Percentiles rank a stretch among this genome's conserved stretches.
phyloP scores from a whole-genome alignment of 2,797 vertebrate species.

The Trachurus trachurus region DNA sequence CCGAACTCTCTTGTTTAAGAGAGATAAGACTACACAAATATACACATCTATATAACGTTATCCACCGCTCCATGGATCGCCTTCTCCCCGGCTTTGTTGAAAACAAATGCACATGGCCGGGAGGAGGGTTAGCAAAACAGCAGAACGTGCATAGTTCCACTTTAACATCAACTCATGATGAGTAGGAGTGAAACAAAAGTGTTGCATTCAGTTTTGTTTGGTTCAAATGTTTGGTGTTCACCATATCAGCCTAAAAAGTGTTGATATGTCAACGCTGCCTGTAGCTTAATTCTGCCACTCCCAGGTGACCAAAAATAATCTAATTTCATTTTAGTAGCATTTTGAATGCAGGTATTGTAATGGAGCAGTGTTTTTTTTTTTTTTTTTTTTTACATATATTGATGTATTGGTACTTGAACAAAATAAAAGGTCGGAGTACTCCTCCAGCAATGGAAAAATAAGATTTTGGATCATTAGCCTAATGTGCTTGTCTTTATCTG shows the following conservation, averaged over 20 bases:
- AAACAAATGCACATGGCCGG: no score
- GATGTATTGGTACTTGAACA: not conserved
- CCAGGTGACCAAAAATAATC: not conserved
- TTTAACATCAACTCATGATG: no score
- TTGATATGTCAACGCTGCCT: not conserved
- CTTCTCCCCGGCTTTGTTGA: no score
- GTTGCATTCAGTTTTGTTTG: no score
- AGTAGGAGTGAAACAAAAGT: no score
- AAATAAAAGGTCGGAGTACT: not conserved
- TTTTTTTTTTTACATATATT: not conserved
- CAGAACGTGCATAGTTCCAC: no score
- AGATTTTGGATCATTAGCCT: not conserved
- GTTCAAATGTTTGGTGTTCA: not conserved
- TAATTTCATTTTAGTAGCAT: not conserved
- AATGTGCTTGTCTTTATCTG: not conserved
- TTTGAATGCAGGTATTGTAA: not conserved
- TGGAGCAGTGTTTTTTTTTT: not conserved
- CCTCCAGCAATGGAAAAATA: not conserved
- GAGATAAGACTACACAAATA: no score
- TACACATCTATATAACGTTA: no score
- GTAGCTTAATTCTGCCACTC: not conserved
- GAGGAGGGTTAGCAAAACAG: no score
- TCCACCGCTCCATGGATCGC: no score
- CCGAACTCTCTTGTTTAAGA: no score
- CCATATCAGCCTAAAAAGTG: not conserved